Percentiles rank a stretch among this genome's conserved stretches.
These are phyloP conservation scores for Linnaemya tessellans DNA, from an alignment of 2,888 invertebrate species.

Conservation along the genomic window DNA sequence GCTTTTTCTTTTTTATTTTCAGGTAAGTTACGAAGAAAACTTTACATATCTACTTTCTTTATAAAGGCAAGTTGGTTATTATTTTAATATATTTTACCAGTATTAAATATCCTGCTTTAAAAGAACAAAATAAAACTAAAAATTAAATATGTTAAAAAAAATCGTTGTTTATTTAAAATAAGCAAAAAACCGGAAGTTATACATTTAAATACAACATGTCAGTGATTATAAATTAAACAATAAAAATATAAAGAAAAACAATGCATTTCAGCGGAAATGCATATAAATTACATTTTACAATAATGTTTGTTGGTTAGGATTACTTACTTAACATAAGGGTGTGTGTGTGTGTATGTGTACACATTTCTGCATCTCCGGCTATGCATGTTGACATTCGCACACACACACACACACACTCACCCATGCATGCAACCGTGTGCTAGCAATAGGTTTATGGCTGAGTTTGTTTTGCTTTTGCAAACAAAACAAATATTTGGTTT, in stretches of 20 bases:
- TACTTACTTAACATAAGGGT: constrained; percentile 33
- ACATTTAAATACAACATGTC: constrained; percentile 77
- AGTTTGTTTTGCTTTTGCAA: constrained; percentile 16
- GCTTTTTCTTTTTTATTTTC: not conserved
- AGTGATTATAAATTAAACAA: constrained; percentile 71
- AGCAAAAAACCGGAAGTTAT: constrained; percentile 73
- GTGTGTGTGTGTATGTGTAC: constrained; percentile 4
- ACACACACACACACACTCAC: not conserved
- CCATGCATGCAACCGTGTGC: constrained; percentile 13
- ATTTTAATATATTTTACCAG: not conserved
- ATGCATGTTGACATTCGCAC: constrained; percentile 8
- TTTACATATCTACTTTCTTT: not conserved
- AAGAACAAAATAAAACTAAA: not conserved
- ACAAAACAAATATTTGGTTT: constrained; percentile 29
- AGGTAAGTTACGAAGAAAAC: not conserved
- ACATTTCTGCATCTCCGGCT: constrained; percentile 9
- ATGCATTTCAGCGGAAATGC: constrained; percentile 72
- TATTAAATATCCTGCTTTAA: constrained; percentile 8
- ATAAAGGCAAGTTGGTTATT: not conserved
- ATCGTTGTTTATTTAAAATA: constrained; percentile 27
- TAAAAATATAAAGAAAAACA: constrained; percentile 44
- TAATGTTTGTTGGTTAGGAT: constrained; percentile 58
- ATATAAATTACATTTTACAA: constrained; percentile 74
- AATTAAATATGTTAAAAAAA: no score
- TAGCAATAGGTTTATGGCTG: constrained; percentile 7